A percentile compares a stretch with the other conserved stretches of the same genome.
Evolutionary conservation across 2,797 vertebrate species (phyloP).

Genomic region (Ambastaia sidthimunki): DNA sequence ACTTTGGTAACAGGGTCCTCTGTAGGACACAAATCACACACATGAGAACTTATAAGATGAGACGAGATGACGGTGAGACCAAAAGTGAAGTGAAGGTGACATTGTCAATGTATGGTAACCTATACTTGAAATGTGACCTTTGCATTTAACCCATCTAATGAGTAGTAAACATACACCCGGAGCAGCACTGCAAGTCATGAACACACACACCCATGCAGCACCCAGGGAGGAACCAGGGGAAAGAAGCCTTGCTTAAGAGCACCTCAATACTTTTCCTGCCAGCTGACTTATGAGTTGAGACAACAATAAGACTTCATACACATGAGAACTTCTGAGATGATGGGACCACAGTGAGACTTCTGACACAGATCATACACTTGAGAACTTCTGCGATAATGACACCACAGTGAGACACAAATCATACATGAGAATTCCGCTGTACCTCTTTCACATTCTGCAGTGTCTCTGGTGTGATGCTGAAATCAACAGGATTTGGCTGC

Average conservation of each 20-base stretch:
- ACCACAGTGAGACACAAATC: background rate
- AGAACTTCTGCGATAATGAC: background rate
- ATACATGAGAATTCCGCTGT: background rate
- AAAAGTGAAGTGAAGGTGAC: no score
- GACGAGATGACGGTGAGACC: background rate
- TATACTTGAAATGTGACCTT: no score
- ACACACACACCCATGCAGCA: no score
- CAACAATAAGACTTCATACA: background rate
- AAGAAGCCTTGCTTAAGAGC: no score
- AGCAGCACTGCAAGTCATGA: no score
- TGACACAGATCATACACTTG: background rate
- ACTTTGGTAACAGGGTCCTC: slow-evolving; percentile 86
- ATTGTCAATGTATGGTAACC: no score
- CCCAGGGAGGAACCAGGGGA: no score
- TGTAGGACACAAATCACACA: slow-evolving; percentile 55
- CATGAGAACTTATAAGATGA: background rate
- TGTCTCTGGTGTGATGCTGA: slow-evolving; percentile 93
- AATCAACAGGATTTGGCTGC: slow-evolving; percentile 86
- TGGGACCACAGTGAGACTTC: background rate
- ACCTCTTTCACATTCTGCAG: slow-evolving; percentile 93
- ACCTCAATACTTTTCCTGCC: no score
- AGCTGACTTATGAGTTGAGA: no score
- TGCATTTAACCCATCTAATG: no score
- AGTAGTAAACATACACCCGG: no score
- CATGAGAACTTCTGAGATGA: background rate